These are phyloP conservation scores for Papilio dardanus DNA, from an alignment of 1,140 invertebrate genomes.

Conservation along the genomic window DNA sequence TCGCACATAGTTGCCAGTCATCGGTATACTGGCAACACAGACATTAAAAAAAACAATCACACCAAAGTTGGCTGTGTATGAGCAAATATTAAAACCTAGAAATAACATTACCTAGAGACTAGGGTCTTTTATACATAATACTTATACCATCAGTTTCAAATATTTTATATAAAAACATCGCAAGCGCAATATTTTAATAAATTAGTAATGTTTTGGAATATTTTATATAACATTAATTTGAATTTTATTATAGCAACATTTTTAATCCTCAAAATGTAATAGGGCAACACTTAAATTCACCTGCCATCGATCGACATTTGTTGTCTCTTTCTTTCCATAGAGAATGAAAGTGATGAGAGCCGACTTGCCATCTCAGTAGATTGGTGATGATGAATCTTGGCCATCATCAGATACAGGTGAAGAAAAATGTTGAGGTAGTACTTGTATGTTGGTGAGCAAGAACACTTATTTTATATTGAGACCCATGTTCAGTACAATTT, in stretches of 20 bases:
- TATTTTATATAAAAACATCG: slow-evolving; percentile 58
- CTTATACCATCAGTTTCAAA: slow-evolving; percentile 48
- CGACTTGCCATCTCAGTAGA: too few relatives aligned
- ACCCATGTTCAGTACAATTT: slow-evolving; percentile 32
- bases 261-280: neutral
- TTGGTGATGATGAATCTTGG: too few relatives aligned
- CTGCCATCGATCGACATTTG: too few relatives aligned
- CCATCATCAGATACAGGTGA: neutral
- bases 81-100: slow-evolving; percentile 65
- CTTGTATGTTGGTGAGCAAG: neutral
- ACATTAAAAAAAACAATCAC: slow-evolving; percentile 45
- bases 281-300: neutral
- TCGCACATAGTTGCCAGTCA: slow-evolving; percentile 48
- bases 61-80: slow-evolving; percentile 57
- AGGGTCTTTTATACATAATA: slow-evolving; percentile 69
- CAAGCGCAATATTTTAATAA: too few relatives aligned
- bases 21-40: slow-evolving; percentile 49
- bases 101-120: slow-evolving; percentile 72
- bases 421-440: slow-evolving; percentile 24
- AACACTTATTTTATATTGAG: slow-evolving; percentile 21
- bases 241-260: neutral
- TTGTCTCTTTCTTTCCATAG: too few relatives aligned
- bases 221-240: neutral
- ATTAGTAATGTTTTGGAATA: neutral
- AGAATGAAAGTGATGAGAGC: too few relatives aligned